Percentiles rank a stretch among this genome's conserved stretches.
Evolutionary conservation across 1,140 invertebrate genomes (phyloP).

Genomic region (Achroia grisella): DNA sequence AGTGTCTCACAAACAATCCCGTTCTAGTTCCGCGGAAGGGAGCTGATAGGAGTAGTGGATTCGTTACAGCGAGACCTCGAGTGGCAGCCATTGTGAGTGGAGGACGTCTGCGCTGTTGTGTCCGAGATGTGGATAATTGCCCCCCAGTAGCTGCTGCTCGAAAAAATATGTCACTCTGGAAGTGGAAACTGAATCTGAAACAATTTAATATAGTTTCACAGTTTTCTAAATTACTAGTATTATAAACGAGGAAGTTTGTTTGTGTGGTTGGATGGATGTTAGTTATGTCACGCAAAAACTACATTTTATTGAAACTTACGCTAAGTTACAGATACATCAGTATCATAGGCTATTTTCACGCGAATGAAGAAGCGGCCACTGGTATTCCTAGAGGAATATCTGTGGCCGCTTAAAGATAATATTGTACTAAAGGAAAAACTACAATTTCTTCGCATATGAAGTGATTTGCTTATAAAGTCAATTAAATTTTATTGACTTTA

Average conservation of each 20-base stretch:
- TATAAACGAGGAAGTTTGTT: too few species aligned
- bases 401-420: too few species aligned
- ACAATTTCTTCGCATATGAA: too few species aligned
- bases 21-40: conserved; percentile 61
- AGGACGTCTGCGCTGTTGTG: conserved; percentile 62
- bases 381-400: too few species aligned
- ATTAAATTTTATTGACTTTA: too few species aligned
- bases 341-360: neutral
- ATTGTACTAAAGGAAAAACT: too few species aligned
- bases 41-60: conserved; percentile 63
- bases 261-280: too few species aligned
- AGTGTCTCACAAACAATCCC: conserved; percentile 65
- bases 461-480: too few species aligned
- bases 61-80: conserved; percentile 66
- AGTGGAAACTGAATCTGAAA: neutral
- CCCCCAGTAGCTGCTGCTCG: conserved; percentile 27
- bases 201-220: neutral
- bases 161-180: neutral
- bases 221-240: neutral
- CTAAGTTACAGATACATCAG: too few species aligned
- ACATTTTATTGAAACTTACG: too few species aligned
- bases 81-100: conserved; percentile 60
- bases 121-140: conserved; percentile 68
- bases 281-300: too few species aligned
- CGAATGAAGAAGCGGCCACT: too few species aligned